Conservation (phyloP, 2,888 invertebrate species). For the Cerceris ruficornis region DNA sequence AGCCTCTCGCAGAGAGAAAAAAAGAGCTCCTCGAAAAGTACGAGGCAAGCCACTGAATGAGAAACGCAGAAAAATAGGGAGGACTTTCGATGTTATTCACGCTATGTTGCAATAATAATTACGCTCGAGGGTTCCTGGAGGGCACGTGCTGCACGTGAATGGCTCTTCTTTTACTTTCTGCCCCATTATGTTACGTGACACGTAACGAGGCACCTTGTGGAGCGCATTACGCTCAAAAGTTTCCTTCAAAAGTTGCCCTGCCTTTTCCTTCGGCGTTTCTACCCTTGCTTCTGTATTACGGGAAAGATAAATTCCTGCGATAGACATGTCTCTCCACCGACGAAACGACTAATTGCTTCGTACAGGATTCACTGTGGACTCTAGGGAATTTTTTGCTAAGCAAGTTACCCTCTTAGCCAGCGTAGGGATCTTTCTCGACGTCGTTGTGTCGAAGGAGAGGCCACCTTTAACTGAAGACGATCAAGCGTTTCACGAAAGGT, state of each 20-base stretch:
- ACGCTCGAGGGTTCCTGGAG: slow-evolving; percentile 5
- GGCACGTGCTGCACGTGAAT: slow-evolving; percentile 4
- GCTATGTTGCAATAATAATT: slow-evolving; percentile 14
- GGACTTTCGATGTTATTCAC: slow-evolving; percentile 4
- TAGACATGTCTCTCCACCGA: too few relatives aligned
- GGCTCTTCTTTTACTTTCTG: neutral
- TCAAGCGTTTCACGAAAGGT: too few relatives aligned
- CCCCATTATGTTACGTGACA: neutral
- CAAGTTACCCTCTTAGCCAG: too few relatives aligned
- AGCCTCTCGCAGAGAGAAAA: neutral
- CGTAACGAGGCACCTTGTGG: neutral
- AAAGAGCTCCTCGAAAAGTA: neutral
- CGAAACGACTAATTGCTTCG: too few relatives aligned
- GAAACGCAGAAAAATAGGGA: neutral
- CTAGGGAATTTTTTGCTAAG: too few relatives aligned
- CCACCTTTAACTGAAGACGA: too few relatives aligned
- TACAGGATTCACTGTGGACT: too few relatives aligned
- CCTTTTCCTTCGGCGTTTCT: neutral
- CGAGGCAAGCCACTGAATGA: neutral
- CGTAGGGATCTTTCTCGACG: too few relatives aligned
- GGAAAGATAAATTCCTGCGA: too few relatives aligned
- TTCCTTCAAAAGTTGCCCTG: too few relatives aligned
- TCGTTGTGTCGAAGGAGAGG: too few relatives aligned
- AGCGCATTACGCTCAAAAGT: slow-evolving; percentile 1
- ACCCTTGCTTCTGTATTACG: too few relatives aligned